Evolutionary conservation across 2,113 vertebrate species (phyloP), one percentile per base, ranked within the genome.

Genomic region (Xiphophorus maculatus): DNA sequence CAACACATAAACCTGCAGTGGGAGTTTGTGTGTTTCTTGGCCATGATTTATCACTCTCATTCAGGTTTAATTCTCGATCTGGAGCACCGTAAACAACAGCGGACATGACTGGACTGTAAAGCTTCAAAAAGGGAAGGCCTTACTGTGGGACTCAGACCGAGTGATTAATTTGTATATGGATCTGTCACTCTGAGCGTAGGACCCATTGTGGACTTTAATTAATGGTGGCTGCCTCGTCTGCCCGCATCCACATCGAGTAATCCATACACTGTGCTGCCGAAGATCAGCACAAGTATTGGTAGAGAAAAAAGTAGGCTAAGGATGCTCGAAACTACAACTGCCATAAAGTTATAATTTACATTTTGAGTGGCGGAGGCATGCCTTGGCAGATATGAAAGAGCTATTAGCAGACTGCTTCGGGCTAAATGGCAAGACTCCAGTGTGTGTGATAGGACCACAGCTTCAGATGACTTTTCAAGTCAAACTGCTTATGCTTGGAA

Each of bases 51-150:
- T 94, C 80, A 83, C 90, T 90, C 90, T 93, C 93, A 94, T 93
- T 93, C 93, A 94, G 90, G 86, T 94, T 93, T 94, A 93, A 93
- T 93, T 94, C 93, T 92, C 84, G 90, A 94, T 93, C 89, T 88
- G 89, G 82, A 92, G 90, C 86, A 87, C 85, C 68, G 93, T 92
- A 93, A 93, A 94, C 90, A 93, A 93, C 89, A 81, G 85, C 29
- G 82, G 87, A 93, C 94, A 93, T 94, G 93, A 92, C 93, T 81
- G 87, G 94, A 94, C 91, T 93, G 89, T 93, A 89, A 93, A 93
- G 84, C 79, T 72, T 82, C 66, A 73, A 60, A 84, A 83, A 75
- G 72, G 83, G 81, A 85, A 81, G 84, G 83, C 83, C 88, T 84
- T 82, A 83, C 84, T 87, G 83, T 85, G 84, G 77, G 84, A 85